A percentile compares a stretch with the other conserved stretches of the same genome.
Evolutionary conservation across 2,113 vertebrate genomes (phyloP).

Genomic region (Campylorhamphus procurvoides): DNA sequence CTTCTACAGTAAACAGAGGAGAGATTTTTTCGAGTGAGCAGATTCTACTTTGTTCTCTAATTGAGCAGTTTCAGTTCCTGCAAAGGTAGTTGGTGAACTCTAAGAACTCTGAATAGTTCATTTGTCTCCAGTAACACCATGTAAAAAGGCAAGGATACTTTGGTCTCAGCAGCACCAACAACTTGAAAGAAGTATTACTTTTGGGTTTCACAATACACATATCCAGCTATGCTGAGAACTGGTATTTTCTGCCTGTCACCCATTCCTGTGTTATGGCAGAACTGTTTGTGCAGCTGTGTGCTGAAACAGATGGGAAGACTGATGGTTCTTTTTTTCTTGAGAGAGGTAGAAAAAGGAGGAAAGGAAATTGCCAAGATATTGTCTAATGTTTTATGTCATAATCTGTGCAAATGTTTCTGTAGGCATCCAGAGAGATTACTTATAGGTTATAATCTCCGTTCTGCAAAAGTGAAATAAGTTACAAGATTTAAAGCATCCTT

Average conservation of each 20-base stretch:
- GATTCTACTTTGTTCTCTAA: neutral
- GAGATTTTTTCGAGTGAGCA: neutral
- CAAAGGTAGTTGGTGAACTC: neutral
- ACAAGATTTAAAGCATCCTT: neutral
- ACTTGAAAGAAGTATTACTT: neutral
- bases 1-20: neutral
- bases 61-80: neutral
- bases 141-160: neutral
- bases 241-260: neutral
- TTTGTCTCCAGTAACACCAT: neutral
- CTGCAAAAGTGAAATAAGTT: neutral
- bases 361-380: neutral
- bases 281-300: neutral
- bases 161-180: fast-evolving
- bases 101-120: neutral
- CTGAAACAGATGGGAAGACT: neutral
- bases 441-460: neutral
- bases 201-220: neutral
- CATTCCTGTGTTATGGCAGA: fast-evolving
- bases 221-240: neutral
- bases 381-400: neutral
- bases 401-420: neutral
- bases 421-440: neutral
- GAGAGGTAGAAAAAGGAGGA: neutral
- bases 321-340: neutral